Base-by-base conservation (phyloP, 1,140 invertebrate genomes). In the Drosophila sp. region DNA sequence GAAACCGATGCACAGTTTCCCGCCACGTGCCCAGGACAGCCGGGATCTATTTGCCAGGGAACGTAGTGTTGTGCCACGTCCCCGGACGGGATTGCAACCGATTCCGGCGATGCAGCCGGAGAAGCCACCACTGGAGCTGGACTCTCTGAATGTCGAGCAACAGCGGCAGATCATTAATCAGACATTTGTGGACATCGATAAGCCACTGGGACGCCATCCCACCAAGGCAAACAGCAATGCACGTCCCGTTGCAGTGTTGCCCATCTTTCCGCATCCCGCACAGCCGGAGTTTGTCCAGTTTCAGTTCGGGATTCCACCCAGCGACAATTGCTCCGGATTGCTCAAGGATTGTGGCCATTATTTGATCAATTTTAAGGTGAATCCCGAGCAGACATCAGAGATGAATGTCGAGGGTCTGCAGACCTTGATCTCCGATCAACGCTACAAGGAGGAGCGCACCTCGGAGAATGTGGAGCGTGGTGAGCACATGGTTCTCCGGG, bases 371-470 rank as follows among this genome's bases (percentile, higher is more conserved):
- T 83, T 84, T 2, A 62, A 50, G n/a, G 7, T 4, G 8, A 61
- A 27, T 0, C 25, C 61, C 4, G 41, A 71, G 0, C 18, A 14
- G 25, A 1, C 45, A 2, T 11, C 41, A 2, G 13, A 34, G 2
- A 11, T n/a, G 7, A 32, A n/a, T 4, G 3, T 7, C 5, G 13
- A 25, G 7, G 2, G 7, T 2, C 0, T 7, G 1, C 18, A 3
- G 0, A 8, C 29, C 0, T 83, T 50, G 7, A 0, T 76, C 0
- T 76, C 80, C 6, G 80, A 83, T 14, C 66, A 84, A 40, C 72
- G 80, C 32, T 83, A 70, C 34, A 83, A 32, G 11, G 80, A 76
- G 27, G 76, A 84, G 6, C 78, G 51, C 34, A 40, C 32, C 0
- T 16, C 62, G 2, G 72, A 80, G 1, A 74, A 5, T 5, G 7